Conservation (phyloP, 2,888 invertebrate genomes). For the Eupithecia tripunctaria region DNA sequence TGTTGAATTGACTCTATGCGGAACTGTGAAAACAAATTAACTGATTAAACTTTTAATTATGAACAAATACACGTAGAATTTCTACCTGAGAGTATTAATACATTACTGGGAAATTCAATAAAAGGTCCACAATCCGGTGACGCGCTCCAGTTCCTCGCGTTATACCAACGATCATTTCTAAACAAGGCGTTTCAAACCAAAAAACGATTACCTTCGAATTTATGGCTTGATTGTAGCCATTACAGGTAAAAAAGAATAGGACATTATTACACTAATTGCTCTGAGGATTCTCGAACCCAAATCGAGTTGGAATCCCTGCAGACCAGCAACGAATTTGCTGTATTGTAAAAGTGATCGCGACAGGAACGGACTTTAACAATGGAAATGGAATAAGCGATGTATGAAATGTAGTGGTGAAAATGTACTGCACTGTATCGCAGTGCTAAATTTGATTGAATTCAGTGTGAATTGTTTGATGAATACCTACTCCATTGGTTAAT, state of each 20-base stretch:
- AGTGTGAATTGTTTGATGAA: background rate
- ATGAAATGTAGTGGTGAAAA: conserved; percentile 16
- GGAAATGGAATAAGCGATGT: conserved; percentile 21
- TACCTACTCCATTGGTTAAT: background rate
- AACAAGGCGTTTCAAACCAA: conserved; percentile 5
- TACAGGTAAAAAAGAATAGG: conserved; percentile 29
- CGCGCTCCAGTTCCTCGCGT: background rate
- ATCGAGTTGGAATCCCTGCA: conserved; percentile 36
- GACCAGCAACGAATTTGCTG: conserved; percentile 27
- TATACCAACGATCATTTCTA: background rate
- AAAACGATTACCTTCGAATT: conserved; percentile 7
- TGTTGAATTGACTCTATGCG: no score
- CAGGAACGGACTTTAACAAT: conserved; percentile 24
- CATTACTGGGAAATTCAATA: background rate
- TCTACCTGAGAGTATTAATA: background rate
- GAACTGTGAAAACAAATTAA: no score
- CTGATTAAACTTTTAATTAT: no score
- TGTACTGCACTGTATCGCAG: background rate
- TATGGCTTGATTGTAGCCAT: conserved; percentile 12
- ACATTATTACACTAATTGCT: conserved; percentile 36
- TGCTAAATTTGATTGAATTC: conserved; percentile 7
- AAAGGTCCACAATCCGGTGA: background rate
- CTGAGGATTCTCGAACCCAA: conserved; percentile 36
- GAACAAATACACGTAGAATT: background rate
- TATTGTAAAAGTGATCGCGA: conserved; percentile 34